Evolutionary conservation across 2,888 invertebrate genomes (phyloP).

Genomic region (Ichneumon xanthorius): DNA sequence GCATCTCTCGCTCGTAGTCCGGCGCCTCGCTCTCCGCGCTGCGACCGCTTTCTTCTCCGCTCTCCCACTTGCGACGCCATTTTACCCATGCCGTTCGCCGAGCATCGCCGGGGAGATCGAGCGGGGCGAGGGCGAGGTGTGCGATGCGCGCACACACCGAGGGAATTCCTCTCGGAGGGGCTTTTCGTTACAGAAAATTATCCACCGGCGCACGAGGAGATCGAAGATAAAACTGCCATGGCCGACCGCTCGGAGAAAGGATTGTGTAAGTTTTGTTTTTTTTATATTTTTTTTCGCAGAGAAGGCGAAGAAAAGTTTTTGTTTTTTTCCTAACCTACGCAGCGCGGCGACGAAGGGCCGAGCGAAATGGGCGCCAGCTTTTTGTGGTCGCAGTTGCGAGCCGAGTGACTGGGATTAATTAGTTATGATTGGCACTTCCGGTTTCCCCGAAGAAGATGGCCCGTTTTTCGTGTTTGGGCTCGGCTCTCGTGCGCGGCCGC

Average conservation of each 20-base stretch:
- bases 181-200: background rate
- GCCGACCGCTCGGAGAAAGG: background rate
- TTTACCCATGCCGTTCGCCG: slow-evolving; percentile 22
- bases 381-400: too few species aligned
- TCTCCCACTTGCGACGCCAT: slow-evolving; percentile 33
- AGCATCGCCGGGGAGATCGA: background rate
- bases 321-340: background rate
- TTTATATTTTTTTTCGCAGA: background rate
- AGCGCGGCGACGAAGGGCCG: too few species aligned
- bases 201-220: background rate
- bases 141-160: background rate
- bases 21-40: slow-evolving; percentile 6
- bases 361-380: too few species aligned
- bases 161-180: background rate
- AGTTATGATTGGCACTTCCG: too few species aligned
- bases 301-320: background rate
- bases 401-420: too few species aligned
- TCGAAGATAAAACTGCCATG: background rate
- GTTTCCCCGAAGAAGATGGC: too few species aligned
- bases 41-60: slow-evolving; percentile 19
- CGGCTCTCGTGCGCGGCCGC: too few species aligned
- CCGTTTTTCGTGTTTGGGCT: too few species aligned
- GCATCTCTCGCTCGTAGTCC: background rate
- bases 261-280: background rate
- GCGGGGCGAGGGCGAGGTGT: background rate